Base-by-base conservation (phyloP, 2,113 vertebrate species). In the Forbesichthys agassizii region DNA sequence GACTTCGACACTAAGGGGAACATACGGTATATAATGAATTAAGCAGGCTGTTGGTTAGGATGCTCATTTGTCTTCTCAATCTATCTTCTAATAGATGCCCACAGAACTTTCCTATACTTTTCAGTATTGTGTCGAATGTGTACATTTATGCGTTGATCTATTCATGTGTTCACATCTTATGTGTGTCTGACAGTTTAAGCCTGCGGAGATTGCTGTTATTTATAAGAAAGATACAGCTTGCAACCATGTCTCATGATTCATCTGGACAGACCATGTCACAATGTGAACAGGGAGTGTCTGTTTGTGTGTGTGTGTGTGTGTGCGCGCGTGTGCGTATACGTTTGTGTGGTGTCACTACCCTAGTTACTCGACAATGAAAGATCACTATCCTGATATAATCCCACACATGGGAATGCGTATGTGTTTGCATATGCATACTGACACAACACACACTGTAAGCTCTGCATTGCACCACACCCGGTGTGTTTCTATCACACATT, bases 151-250 rank as follows among this genome's bases (percentile, higher is more conserved):
- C 20, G 20, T 20, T 20, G 20, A 20, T 20, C 20, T 20, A 1
- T 20, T 20, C 20, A 20, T 20, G 20, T 20, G 20, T 20, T 20
- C 1, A 20, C 20, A 20, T 20, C 27, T 27, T 27, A 27, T 27
- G 2, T 27, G 20, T 27, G 27, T 10, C 18, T 57, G 16, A 20
- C 7, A 11, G 55, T 57, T 20, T 57, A 11, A 20, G 55, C 18
- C 11, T 57, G 18, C 9, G 3, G 12, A 12, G 48, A 27, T 57
- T 16, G 48, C 1, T 57, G 55, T 16, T 57, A 33, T 70, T 80
- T 74, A 66, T 75, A 74, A 60, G 68, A 74, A 58, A 71, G 42
- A 27, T 27, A 27, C 27, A 27, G 27, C 27, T 27, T 27, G 27
- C 27, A 27, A 2, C 27, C 27, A 2, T 27, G 27, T 27, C 27